Conservation (phyloP, 2,888 invertebrate species). For the Drosophila maculinotata region DNA sequence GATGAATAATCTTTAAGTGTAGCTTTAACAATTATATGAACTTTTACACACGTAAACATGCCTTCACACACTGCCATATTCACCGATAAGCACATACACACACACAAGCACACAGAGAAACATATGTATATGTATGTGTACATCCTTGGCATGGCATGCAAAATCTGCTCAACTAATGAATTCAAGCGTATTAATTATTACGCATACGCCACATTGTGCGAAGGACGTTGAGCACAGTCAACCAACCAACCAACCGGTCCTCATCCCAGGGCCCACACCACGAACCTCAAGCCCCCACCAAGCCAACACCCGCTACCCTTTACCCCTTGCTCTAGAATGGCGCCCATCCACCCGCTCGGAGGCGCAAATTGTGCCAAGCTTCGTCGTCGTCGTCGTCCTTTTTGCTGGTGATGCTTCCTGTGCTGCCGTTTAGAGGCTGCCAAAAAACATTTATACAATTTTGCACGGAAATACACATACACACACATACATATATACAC, state of each 20-base stretch:
- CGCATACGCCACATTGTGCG: conserved; percentile 81
- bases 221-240: conserved; percentile 68
- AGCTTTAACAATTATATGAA: conserved; percentile 55
- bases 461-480: conserved; percentile 76
- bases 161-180: conserved; percentile 81
- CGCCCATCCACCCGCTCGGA: conserved; percentile 25
- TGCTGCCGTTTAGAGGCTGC: conserved; percentile 80
- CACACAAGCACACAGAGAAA: conserved; percentile 3
- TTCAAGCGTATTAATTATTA: conserved; percentile 82
- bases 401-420: conserved; percentile 77
- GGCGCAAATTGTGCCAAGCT: conserved; percentile 75
- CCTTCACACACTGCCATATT: conserved; percentile 1
- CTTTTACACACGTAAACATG: conserved; percentile 23
- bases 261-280: conserved; percentile 10
- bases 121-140: conserved; percentile 27
- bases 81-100: conserved; percentile 10
- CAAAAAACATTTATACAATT: conserved; percentile 81
- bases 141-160: conserved; percentile 70
- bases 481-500: conserved; percentile 21
- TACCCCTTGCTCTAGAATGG: conserved; percentile 12
- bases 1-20: conserved; percentile 20
- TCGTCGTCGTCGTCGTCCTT: conserved; percentile 50
- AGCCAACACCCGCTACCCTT: not conserved
- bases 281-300: conserved; percentile 17
- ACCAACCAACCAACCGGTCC: conserved; percentile 39